Percentiles rank a stretch among this genome's conserved stretches.
phyloP scores from a whole-genome alignment of 2,113 vertebrate genomes.

The Rhea pennata region DNA sequence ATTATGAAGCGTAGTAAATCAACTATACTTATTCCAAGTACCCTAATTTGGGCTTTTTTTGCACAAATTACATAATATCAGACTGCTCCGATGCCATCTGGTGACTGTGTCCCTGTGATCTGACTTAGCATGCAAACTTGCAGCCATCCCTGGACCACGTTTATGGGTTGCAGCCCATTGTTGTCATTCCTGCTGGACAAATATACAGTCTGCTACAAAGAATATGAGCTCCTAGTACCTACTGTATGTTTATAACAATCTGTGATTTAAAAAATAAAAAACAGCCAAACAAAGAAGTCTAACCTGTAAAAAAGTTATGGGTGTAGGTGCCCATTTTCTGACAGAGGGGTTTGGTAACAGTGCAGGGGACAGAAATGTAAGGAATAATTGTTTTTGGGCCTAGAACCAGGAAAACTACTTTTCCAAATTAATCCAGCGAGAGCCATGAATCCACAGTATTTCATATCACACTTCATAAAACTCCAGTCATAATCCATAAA shows the following conservation, averaged over 20 bases:
- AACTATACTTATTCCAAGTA: neutral
- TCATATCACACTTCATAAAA: conserved; percentile 75
- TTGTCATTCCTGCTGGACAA: conserved; percentile 21
- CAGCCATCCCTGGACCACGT: neutral
- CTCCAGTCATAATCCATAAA: conserved; percentile 72
- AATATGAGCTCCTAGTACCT: conserved; percentile 35
- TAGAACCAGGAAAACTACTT: conserved; percentile 76
- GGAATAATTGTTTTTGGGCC: conserved; percentile 73
- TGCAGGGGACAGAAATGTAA: conserved; percentile 60
- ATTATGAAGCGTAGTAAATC: neutral
- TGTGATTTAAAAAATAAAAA: neutral
- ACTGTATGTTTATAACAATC: conserved; percentile 14
- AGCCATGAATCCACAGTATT: conserved; percentile 76
- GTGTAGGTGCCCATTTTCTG: conserved; percentile 48
- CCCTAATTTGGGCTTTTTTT: neutral
- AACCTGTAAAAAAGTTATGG: conserved; percentile 45
- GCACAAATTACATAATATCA: rapidly evolving
- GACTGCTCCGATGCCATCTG: neutral
- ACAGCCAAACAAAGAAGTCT: conserved; percentile 32
- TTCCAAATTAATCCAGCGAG: conserved; percentile 74
- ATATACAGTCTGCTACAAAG: neutral
- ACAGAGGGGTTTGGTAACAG: conserved; percentile 42
- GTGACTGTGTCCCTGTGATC: rapidly evolving
- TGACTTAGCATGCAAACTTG: neutral
- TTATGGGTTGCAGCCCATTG: neutral